Conservation (phyloP, 2,888 invertebrate species). For the Drosophila ustulata region DNA sequence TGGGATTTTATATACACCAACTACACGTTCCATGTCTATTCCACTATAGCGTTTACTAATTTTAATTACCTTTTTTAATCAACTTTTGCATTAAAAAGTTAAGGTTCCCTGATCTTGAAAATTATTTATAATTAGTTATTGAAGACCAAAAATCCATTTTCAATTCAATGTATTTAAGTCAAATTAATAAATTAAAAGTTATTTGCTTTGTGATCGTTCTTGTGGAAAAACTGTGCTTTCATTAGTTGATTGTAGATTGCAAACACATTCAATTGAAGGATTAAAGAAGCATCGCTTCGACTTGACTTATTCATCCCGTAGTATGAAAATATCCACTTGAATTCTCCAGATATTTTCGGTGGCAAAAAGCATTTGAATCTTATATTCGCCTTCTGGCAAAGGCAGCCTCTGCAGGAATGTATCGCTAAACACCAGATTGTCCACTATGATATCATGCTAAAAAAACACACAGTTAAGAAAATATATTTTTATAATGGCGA, state of each 20-base stretch:
- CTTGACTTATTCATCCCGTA: slow-evolving; percentile 16
- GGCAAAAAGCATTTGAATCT: slow-evolving; percentile 32
- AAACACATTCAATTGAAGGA: background rate
- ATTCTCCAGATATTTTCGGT: slow-evolving; percentile 25
- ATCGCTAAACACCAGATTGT: slow-evolving; percentile 46
- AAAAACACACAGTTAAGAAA: background rate
- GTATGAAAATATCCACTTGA: slow-evolving; percentile 19
- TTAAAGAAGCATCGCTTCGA: background rate
- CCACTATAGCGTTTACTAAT: too few relatives aligned
- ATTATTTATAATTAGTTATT: background rate
- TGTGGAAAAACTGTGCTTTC: background rate
- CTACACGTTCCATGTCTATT: too few relatives aligned
- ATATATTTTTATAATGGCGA: background rate
- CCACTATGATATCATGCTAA: slow-evolving; percentile 34
- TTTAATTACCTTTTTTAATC: too few relatives aligned
- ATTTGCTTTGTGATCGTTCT: background rate
- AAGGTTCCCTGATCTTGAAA: background rate
- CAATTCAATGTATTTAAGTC: background rate
- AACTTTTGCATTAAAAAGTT: background rate
- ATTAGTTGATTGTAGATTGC: background rate
- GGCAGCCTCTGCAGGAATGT: slow-evolving; percentile 33
- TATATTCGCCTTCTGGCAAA: slow-evolving; percentile 46
- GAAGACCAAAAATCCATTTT: background rate
- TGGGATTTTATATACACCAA: too few relatives aligned
- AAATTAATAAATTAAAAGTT: background rate